phyloP scores from a whole-genome alignment of 2,797 vertebrate genomes.

The Gymnocypris eckloni region DNA sequence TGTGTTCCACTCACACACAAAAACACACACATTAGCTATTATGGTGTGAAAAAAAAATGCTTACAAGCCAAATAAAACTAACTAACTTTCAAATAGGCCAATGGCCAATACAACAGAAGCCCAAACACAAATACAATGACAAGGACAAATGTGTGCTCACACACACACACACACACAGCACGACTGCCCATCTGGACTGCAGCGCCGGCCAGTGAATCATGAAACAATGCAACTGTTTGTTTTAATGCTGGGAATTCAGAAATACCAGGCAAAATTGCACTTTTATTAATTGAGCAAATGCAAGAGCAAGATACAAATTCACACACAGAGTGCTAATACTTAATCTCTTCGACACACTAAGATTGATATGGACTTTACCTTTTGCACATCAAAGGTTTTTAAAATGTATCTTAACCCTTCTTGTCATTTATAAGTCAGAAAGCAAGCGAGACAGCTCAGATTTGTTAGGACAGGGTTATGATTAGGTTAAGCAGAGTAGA shows the following conservation, averaged over 20 bases:
- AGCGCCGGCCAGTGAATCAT: constrained; percentile 45
- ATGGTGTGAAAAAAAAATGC: constrained; percentile 19
- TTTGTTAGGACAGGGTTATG: neutral
- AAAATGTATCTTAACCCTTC: constrained; percentile 11
- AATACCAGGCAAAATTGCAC: neutral
- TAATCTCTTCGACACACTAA: neutral
- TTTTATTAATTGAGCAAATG: neutral
- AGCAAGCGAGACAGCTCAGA: neutral
- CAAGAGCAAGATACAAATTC: neutral
- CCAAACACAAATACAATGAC: constrained; percentile 38
- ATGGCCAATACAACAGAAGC: constrained; percentile 45
- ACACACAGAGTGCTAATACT: neutral
- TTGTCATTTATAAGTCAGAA: constrained; percentile 6
- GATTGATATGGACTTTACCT: neutral
- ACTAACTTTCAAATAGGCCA: constrained; percentile 31
- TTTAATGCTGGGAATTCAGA: constrained; percentile 12
- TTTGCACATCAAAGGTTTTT: constrained; percentile 27
- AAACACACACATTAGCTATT: constrained; percentile 23
- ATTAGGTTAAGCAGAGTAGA: neutral
- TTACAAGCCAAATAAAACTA: constrained; percentile 13
- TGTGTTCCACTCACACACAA: constrained; percentile 5
- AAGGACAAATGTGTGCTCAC: neutral
- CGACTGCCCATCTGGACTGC: constrained; percentile 57
- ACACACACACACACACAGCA: constrained; percentile 29
- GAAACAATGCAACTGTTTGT: constrained; percentile 19